Evolutionary conservation across 2,113 vertebrate species (phyloP).

Genomic region (Oxygymnocypris stewartii): DNA sequence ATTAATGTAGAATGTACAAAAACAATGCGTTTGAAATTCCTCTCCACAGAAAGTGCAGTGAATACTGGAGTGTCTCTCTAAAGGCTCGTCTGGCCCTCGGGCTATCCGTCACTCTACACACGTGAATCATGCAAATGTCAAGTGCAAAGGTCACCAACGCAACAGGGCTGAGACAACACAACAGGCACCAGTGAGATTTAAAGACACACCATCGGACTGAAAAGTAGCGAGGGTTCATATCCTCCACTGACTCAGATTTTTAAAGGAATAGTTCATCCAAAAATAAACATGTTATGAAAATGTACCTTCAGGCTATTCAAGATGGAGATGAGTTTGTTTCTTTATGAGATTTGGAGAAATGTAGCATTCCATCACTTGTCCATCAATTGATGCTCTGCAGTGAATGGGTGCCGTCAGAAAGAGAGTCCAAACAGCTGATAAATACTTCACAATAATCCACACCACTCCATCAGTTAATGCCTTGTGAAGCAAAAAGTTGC

Average conservation of each 20-base stretch:
- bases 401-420: background rate
- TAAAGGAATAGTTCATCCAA: background rate
- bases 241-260: no score
- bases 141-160: slow-evolving; percentile 63
- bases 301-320: no score
- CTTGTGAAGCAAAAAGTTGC: background rate
- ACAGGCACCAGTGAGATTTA: slow-evolving; percentile 9
- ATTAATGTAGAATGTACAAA: background rate
- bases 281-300: background rate
- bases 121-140: slow-evolving; percentile 75
- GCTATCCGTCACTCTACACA: slow-evolving; percentile 71
- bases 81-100: slow-evolving; percentile 71
- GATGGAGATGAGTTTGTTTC: no score
- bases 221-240: no score
- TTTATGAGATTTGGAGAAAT: background rate
- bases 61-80: slow-evolving; percentile 54
- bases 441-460: no score
- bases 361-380: background rate
- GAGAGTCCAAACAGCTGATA: background rate
- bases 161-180: slow-evolving; percentile 43
- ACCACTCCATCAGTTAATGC: no score
- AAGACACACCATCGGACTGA: slow-evolving; percentile 23
- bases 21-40: background rate
- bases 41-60: background rate
- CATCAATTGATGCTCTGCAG: background rate